Base-by-base conservation (phyloP, 2,797 vertebrate species). In the Vultur gryphus region DNA sequence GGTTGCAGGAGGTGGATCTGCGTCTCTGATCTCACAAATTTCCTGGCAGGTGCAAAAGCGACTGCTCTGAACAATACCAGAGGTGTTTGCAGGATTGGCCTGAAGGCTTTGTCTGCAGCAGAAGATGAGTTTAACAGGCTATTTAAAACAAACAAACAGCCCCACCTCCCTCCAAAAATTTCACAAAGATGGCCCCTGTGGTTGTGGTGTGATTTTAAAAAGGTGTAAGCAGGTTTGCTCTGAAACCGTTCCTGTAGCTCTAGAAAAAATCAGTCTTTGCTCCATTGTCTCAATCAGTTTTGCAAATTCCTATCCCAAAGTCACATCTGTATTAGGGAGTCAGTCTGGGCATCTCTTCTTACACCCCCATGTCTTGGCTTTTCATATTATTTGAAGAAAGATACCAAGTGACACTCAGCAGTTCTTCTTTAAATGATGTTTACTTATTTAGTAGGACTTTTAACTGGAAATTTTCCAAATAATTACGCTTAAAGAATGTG, bases 81-180 rank as follows among this genome's bases (percentile, higher is more conserved):
- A 94, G 90, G 94, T 97, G 94, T 95, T 95, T 90, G 96, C 93
- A 95, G 90, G 59, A n/a, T 90, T 92, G 96, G 90, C 96, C 94
- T 15, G 59, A 65, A 94, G 94, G 96, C 95, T 93, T 93, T 83
- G 64, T 95, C 90, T 94, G 93, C 86, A 95, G 92, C 37, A 95
- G 86, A 21, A 94, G 70, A 83, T 35, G 88, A 94, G 93, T 95
- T 97, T 95, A 89, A 73, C 71, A 67, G 93, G 86, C 81, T 71
- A 35, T 71, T 95, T 77, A 64, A 95, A 89, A 92, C 70, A 96
- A 97, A 93, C 88, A 92, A 95, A 85, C 87, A 94, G 84, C 78
- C 67, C 67, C 84, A 85, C 61, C 89, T 93, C 69, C 52, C 64
- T 83, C 82, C 75, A 89, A 54, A 94, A 90, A 89, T 78, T 83